A percentile compares a stretch with the other conserved stretches of the same genome.
These are phyloP conservation scores for Liparis tanakae DNA, from an alignment of 2,797 vertebrate genomes.

Conservation along the genomic window DNA sequence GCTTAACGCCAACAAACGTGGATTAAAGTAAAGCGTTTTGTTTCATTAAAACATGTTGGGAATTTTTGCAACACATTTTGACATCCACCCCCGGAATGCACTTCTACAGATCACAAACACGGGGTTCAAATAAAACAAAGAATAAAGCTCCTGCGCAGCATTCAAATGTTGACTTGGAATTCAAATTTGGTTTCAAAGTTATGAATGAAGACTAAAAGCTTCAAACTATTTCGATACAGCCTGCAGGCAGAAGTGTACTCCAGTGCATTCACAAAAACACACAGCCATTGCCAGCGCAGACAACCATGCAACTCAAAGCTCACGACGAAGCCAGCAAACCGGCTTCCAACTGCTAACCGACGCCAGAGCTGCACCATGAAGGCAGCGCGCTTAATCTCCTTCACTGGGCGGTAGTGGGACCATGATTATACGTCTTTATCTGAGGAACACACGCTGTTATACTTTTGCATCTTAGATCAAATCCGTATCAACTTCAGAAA, in stretches of 20 bases:
- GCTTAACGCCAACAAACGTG: neutral
- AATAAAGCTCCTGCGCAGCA: neutral
- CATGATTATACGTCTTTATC: neutral
- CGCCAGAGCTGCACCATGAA: neutral
- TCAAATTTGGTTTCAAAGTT: neutral
- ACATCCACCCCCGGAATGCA: neutral
- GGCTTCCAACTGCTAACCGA: slow-evolving; percentile 3
- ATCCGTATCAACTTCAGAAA: neutral
- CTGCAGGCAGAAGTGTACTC: neutral
- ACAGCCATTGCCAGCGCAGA: slow-evolving; percentile 25
- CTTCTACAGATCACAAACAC: neutral
- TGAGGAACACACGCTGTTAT: slow-evolving; percentile 54
- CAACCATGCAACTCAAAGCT: slow-evolving; percentile 44
- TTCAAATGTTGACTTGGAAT: neutral
- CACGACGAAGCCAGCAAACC: slow-evolving; percentile 27
- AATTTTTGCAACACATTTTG: neutral
- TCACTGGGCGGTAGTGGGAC: slow-evolving; percentile 1
- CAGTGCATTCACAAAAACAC: slow-evolving; percentile 9
- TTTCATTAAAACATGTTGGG: no score
- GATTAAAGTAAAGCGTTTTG: neutral
- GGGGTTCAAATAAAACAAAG: neutral
- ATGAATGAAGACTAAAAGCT: neutral
- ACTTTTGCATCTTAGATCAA: slow-evolving; percentile 53
- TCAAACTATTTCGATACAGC: neutral
- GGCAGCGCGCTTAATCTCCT: slow-evolving; percentile 9